phyloP scores from a whole-genome alignment of 2,113 vertebrate species.

The Podiceps cristatus region DNA sequence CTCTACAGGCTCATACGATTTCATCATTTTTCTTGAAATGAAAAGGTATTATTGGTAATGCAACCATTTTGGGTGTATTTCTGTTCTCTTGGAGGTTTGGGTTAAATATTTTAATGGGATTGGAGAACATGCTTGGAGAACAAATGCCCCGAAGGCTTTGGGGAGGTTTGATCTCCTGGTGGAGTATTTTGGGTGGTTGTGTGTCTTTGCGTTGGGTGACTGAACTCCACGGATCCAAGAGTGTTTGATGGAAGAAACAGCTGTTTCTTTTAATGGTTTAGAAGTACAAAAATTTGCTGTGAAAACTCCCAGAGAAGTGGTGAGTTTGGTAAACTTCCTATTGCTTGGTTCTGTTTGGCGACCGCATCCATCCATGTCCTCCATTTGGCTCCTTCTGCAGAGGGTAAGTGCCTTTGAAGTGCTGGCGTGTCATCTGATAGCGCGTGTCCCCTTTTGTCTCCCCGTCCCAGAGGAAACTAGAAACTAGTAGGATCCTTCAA shows the following conservation, averaged over 20 bases:
- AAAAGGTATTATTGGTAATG: neutral
- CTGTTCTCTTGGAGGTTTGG: neutral
- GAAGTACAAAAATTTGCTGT: neutral
- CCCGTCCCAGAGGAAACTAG: neutral
- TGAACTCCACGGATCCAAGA: neutral
- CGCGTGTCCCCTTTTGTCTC: neutral
- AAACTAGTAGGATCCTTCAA: neutral
- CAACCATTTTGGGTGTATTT: neutral
- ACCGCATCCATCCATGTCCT: fast-evolving
- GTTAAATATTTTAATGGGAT: neutral
- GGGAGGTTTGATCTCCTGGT: neutral
- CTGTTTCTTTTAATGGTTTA: neutral
- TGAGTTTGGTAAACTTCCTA: neutral
- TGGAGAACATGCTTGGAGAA: neutral
- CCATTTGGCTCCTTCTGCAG: neutral
- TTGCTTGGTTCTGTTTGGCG: neutral
- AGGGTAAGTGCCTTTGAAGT: neutral
- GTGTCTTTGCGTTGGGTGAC: neutral
- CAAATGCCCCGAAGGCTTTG: neutral
- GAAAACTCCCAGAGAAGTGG: neutral
- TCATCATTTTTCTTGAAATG: neutral
- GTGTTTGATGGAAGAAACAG: neutral
- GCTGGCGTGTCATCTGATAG: neutral
- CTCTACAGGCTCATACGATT: neutral
- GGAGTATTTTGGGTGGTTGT: neutral